A percentile compares a stretch with the other conserved stretches of the same genome.
Conservation (phyloP, 2,113 vertebrate species). For the Hystrix brachyura region DNA sequence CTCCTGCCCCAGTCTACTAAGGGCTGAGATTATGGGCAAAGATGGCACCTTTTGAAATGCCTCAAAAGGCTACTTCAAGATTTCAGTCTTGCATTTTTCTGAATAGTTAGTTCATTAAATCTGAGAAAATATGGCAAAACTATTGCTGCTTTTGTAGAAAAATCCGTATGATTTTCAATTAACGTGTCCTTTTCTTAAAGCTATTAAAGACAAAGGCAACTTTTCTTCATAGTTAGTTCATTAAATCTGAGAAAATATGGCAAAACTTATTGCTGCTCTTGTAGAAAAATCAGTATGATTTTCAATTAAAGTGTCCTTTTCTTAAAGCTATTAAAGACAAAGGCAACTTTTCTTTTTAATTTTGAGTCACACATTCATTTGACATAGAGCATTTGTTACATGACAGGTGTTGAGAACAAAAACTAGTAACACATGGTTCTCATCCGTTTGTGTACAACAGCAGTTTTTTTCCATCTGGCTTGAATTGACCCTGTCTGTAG, state of each 20-base stretch:
- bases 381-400: constrained; percentile 18
- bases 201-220: constrained; percentile 15
- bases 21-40: constrained; percentile 1
- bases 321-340: constrained; percentile 47
- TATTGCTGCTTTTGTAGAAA: constrained; percentile 45
- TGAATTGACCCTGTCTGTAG: not conserved
- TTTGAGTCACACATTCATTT: constrained; percentile 47
- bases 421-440: not conserved
- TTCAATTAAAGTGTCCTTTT: constrained; percentile 37
- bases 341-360: constrained; percentile 11
- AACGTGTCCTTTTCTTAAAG: constrained; percentile 29
- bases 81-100: constrained; percentile 31
- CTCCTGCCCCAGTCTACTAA: not conserved
- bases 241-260: constrained; percentile 51
- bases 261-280: constrained; percentile 49
- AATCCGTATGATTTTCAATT: constrained; percentile 9
- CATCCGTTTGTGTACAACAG: not conserved
- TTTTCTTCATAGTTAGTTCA: constrained; percentile 11
- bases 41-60: constrained; percentile 8
- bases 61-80: constrained; percentile 6
- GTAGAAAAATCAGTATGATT: not conserved
- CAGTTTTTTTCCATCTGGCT: not conserved
- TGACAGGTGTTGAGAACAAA: not conserved
- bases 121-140: constrained; percentile 46
- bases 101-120: constrained; percentile 34